Evolutionary conservation across 2,888 invertebrate species (phyloP).

Genomic region (Ophion obscuratus): DNA sequence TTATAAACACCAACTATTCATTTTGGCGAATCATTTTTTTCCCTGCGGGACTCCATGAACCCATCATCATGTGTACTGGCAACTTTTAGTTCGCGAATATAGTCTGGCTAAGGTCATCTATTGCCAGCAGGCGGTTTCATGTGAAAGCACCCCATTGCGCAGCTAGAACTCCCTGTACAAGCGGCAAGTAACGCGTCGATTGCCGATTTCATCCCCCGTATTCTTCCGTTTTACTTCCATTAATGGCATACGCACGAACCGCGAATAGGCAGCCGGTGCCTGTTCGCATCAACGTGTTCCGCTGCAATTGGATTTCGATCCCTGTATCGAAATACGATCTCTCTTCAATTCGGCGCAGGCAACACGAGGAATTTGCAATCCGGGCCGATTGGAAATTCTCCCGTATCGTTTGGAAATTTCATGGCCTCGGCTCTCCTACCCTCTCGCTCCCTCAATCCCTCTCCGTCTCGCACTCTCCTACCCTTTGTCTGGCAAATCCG

Average conservation of each 20-base stretch:
- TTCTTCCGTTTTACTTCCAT: not conserved
- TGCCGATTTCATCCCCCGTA: no score
- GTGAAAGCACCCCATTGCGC: no score
- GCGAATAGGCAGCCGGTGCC: not conserved
- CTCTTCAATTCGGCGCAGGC: not conserved
- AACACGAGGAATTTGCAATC: slow-evolving; percentile 10
- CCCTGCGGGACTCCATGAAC: no score
- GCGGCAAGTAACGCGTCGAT: no score
- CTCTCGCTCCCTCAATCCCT: not conserved
- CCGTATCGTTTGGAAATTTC: slow-evolving; percentile 3
- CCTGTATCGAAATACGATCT: not conserved
- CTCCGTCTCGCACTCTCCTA: not conserved
- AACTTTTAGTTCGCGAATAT: no score
- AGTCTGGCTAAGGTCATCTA: no score
- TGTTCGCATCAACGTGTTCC: not conserved
- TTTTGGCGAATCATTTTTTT: no score
- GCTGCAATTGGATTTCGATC: slow-evolving; percentile 9
- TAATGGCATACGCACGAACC: not conserved
- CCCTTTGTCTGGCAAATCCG: slow-evolving; percentile 4
- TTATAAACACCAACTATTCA: no score
- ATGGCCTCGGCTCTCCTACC: not conserved
- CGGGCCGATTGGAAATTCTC: slow-evolving; percentile 11
- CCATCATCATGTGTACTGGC: no score
- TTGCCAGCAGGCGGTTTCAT: no score
- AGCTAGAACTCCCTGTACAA: no score